Evolutionary conservation across 2,797 vertebrate species (phyloP), one percentile per base, ranked within the genome.

Genomic region (Oryzias sinensis): DNA sequence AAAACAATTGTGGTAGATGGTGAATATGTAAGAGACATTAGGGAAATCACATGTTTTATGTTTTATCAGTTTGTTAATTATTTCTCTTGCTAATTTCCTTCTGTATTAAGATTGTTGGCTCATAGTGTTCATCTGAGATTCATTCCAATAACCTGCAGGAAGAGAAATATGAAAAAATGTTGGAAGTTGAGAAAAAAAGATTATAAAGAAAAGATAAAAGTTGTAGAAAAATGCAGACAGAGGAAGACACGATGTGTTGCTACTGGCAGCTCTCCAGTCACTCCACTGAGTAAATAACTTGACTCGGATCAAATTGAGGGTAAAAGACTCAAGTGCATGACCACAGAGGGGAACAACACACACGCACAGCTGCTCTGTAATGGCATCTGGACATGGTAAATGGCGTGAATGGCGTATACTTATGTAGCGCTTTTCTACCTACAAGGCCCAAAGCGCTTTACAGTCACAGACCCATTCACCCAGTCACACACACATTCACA

Each of bases 31-130:
- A 65, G 79, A 77, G 76, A 72, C 77, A 24, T 65, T 52, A 18
- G 81, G 77, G 77, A 82, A 84, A 82, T 82, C 75, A 83, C 59
- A 65, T 62, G 53, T 47, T 50, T 76, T 47, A 40, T 42, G 53
- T 76, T 77, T 75, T 72, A 76, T 80, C 60, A 57, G 56, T 80
- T 83, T 82, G 64, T 82, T 81, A 81, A 81, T 76, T 81, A 85
- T 85, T 79, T 74, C 57, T 69, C 62, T 61, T 3, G 53, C 65
- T 74, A 68, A 80, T 80, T 68, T 83, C 49, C 43, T 72, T 82
- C 67, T 75, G 68, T 73, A 71, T 81, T 77, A 74, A 68, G 65
- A 71, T 76, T 41, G 41, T 60, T 62, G 20, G 50, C 72, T 72
- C 57, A 63, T 70, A 80, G 65, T 68, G 74, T 75, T 65, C 81